Evolutionary conservation across 2,113 vertebrate genomes (phyloP), one percentile per base, ranked within the genome.

Genomic region (Psettodes erumei): DNA sequence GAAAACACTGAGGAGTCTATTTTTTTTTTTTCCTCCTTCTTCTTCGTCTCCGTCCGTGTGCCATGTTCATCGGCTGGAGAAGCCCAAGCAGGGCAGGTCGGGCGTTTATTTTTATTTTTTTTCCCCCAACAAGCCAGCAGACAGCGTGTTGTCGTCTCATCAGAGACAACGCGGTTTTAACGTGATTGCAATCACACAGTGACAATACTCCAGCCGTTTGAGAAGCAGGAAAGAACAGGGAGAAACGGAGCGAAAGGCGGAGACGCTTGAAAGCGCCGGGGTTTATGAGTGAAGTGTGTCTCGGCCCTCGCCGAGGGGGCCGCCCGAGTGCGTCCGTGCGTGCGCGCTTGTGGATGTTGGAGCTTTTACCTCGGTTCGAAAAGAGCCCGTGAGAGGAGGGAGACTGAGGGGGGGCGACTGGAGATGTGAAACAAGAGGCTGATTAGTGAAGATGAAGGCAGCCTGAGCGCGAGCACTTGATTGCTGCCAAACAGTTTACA

Each of bases 161-260:
- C 81, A 62, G 48, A 77, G 40, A 21, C 27, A 70, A 16, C 47
- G 16, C 30, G 62, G 60, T 56, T 86, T 79, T 79, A 71, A 81
- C 48, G n/a, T 84, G 79, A 87, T 88, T 88, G 85, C 81, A 85
- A 83, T 90, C 82, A 87, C 38, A 67, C 48, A 4, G 54, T 21
- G 65, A 64, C 77, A 70, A 77, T 72, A 43, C 78, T 51, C 38
- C n/a, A n/a, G 9, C 48, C 71, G 59, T 71, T 82, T 13, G 68
- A 66, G 56, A 62, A 78, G 72, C 2, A 37, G 68, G n/a, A 54
- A 51, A 42, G 15, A 6, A 9, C n/a, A 55, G 43, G 60, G 27
- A 71, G 67, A 48, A 16, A 37, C 15, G 37, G 33, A 69, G 43
- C 38, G 43, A 37, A 13, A 45, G 43, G 47, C 1, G 55, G 47